phyloP scores from a whole-genome alignment of 2,888 invertebrate species.

The Clunio marinus region DNA sequence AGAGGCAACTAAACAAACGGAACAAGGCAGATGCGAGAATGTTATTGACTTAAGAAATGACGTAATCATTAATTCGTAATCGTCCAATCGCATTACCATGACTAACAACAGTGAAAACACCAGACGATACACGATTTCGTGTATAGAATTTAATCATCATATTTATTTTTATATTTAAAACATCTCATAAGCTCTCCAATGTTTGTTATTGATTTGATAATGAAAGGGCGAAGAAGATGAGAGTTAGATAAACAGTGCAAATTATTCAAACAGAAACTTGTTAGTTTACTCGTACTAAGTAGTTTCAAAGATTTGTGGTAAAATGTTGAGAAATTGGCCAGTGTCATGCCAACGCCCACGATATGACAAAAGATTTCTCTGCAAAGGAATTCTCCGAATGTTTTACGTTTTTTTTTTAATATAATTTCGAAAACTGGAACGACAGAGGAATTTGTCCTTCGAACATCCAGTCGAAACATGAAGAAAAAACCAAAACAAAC shows the following conservation, averaged over 20 bases:
- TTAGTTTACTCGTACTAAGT: too few species aligned
- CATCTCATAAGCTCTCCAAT: conserved; percentile 21
- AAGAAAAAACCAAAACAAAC: conserved; percentile 32
- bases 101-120: not conserved
- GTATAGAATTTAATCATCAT: conserved; percentile 28
- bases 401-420: too few species aligned
- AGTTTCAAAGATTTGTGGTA: too few species aligned
- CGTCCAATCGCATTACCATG: not conserved
- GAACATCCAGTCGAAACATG: conserved; percentile 12
- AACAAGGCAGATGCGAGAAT: conserved; percentile 5
- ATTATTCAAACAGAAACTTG: too few species aligned
- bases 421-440: conserved; percentile 22
- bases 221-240: not conserved
- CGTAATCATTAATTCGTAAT: conserved; percentile 10
- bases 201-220: not conserved
- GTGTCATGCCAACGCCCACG: conserved; percentile 16
- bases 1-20: not conserved
- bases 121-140: not conserved
- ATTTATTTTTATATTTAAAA: conserved; percentile 38
- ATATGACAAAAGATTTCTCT: not conserved
- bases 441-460: not conserved
- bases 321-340: too few species aligned
- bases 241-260: too few species aligned
- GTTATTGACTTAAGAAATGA: not conserved
- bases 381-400: conserved; percentile 18